These are phyloP conservation scores for Chironomus riparius DNA, from an alignment of 2,888 invertebrate genomes.

Conservation along the genomic window DNA sequence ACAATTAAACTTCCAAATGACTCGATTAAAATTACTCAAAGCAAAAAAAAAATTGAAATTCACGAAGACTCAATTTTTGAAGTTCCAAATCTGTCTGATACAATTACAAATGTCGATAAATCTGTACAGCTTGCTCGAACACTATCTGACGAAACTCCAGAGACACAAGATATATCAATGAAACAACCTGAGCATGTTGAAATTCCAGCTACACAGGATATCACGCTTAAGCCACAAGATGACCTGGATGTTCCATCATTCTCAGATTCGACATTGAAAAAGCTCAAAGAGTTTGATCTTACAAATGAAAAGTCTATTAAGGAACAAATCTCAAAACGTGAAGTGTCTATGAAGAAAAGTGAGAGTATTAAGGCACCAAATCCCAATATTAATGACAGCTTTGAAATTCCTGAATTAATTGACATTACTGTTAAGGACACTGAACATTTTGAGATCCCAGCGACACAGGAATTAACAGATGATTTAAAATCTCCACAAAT, in stretches of 20 bases:
- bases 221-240: not conserved
- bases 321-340: too few relatives aligned
- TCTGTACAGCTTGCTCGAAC: too few relatives aligned
- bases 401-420: too few relatives aligned
- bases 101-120: not conserved
- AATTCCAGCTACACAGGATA: conserved; percentile 16
- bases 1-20: not conserved
- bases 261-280: not conserved
- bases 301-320: not conserved
- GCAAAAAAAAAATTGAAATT: not conserved
- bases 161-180: not conserved
- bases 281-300: not conserved
- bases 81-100: not conserved
- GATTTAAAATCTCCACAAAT: not conserved
- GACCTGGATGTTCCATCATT: not conserved
- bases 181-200: not conserved
- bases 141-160: not conserved
- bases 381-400: too few relatives aligned
- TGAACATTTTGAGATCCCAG: too few relatives aligned
- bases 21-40: too few relatives aligned
- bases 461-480: too few relatives aligned
- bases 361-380: too few relatives aligned
- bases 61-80: not conserved
- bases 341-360: too few relatives aligned
- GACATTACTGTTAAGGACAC: too few relatives aligned